These are phyloP conservation scores for Mythimna albipuncta DNA, from an alignment of 2,888 invertebrate genomes.

Conservation along the genomic window DNA sequence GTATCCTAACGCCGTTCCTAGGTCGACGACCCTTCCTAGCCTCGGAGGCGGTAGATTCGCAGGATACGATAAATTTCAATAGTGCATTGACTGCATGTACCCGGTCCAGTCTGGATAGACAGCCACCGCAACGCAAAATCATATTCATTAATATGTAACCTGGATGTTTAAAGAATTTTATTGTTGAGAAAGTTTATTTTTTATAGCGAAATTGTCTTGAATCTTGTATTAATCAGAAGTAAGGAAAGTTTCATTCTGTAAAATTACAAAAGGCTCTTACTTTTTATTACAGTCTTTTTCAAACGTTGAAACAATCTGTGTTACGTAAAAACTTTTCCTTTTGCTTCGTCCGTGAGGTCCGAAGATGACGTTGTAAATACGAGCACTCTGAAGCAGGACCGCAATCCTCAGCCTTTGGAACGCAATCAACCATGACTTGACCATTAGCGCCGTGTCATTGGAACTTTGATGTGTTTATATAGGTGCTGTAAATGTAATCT, in stretches of 20 bases:
- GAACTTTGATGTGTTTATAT: constrained; percentile 68
- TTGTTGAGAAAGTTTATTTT: background rate
- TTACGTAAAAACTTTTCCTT: constrained; percentile 38
- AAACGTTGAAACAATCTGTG: constrained; percentile 21
- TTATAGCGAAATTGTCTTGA: background rate
- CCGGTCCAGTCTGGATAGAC: constrained; percentile 72
- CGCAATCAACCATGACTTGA: constrained; percentile 66
- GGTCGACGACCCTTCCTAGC: constrained; percentile 83
- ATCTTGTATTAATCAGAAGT: background rate
- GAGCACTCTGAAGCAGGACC: constrained; percentile 45
- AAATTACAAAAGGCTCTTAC: constrained; percentile 16
- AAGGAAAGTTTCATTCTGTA: background rate
- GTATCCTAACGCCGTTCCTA: constrained; percentile 85
- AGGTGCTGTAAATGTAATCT: constrained; percentile 50
- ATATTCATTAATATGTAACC: constrained; percentile 57
- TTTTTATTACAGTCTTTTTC: constrained; percentile 22
- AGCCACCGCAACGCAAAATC: constrained; percentile 68
- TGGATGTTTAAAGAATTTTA: constrained; percentile 37
- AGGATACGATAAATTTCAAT: constrained; percentile 90
- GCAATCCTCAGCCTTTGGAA: constrained; percentile 49
- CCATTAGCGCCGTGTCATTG: constrained; percentile 61
- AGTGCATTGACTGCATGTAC: constrained; percentile 85
- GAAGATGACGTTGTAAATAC: constrained; percentile 61
- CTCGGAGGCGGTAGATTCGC: constrained; percentile 86
- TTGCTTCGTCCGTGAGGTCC: constrained; percentile 61